Conservation (phyloP, 2,888 invertebrate genomes). For the Rhagonycha fulva region DNA sequence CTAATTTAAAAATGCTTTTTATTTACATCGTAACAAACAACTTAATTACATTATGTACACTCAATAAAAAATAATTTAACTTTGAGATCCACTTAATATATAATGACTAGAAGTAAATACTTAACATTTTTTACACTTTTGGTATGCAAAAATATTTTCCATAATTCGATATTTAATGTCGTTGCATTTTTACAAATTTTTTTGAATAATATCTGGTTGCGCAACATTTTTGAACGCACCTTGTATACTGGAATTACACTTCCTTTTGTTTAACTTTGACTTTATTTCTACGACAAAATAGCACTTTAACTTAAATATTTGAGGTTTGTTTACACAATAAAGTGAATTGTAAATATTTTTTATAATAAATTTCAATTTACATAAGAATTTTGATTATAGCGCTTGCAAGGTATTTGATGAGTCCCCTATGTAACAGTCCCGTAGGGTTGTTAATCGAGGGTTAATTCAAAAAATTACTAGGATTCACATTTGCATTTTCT, state of each 20-base stretch:
- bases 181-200: constrained; percentile 41
- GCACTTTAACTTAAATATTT: neutral
- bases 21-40: constrained; percentile 1
- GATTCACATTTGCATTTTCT: too few relatives aligned
- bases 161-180: constrained; percentile 59
- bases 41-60: constrained; percentile 18
- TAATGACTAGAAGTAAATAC: constrained; percentile 31
- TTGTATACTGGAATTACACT: neutral
- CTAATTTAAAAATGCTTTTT: neutral
- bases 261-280: neutral
- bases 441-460: too few relatives aligned
- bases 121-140: constrained; percentile 27
- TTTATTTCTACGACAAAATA: neutral
- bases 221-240: neutral
- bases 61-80: constrained; percentile 31
- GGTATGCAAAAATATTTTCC: constrained; percentile 14
- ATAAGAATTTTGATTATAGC: neutral
- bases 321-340: neutral
- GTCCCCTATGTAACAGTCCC: neutral
- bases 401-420: neutral
- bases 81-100: constrained; percentile 24
- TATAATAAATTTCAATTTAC: too few relatives aligned
- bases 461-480: too few relatives aligned
- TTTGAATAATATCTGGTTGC: constrained; percentile 34
- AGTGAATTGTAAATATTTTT: too few relatives aligned